Evolutionary conservation across 2,113 vertebrate species (phyloP).

Genomic region (Hyaena hyaena): DNA sequence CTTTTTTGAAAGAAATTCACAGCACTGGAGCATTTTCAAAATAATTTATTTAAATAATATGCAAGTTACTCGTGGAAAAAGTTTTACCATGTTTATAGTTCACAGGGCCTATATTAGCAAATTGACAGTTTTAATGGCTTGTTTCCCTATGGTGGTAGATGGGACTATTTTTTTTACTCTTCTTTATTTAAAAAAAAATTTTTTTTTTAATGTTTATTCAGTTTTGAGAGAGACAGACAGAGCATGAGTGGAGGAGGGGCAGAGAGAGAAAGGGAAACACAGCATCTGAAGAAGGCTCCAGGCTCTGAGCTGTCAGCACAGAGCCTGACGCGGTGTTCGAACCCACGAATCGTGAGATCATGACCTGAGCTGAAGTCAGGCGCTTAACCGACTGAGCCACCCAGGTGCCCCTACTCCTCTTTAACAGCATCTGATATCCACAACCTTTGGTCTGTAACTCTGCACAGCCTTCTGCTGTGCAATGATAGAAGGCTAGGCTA

Average conservation of each 20-base stretch:
- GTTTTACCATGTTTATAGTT: background rate
- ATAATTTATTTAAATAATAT: background rate
- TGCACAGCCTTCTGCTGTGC: background rate
- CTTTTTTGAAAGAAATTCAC: slow-evolving; percentile 32
- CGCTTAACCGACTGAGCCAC: no score
- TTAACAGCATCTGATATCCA: background rate
- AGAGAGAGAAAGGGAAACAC: no score
- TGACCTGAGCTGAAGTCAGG: no score
- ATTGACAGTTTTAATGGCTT: background rate
- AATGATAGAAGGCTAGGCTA: background rate
- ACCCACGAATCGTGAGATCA: no score
- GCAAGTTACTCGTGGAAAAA: background rate
- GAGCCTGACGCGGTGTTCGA: no score
- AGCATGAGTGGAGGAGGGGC: no score
- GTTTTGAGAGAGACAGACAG: no score
- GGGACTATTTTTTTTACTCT: no score
- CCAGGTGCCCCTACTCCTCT: background rate
- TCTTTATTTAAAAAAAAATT: no score
- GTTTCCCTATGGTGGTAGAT: background rate
- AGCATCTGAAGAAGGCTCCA: no score
- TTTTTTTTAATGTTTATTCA: no score
- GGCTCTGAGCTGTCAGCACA: no score
- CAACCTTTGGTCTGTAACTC: background rate
- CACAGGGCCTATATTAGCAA: background rate
- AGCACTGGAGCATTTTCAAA: slow-evolving; percentile 3